Evolutionary conservation across 2,888 invertebrate genomes (phyloP).

Genomic region (Trachelus tabidus): DNA sequence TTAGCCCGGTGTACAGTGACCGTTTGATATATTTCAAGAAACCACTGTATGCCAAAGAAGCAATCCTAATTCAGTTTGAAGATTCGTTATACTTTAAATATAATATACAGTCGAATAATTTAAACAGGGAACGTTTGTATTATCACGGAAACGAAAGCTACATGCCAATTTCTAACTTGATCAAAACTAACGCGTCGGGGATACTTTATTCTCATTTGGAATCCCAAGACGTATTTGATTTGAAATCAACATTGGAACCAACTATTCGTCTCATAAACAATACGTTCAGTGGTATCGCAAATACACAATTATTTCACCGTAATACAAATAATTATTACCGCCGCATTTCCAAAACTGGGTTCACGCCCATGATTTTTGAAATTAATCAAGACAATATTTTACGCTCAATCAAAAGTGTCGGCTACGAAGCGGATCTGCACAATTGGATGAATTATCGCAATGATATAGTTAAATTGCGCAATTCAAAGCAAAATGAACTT

Average conservation of each 20-base stretch:
- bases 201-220: conserved; percentile 41
- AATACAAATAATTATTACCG: conserved; percentile 34
- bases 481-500: conserved; percentile 31
- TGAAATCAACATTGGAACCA: conserved; percentile 38
- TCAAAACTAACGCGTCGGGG: conserved; percentile 46
- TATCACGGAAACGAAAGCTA: conserved; percentile 30
- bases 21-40: conserved; percentile 47
- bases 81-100: conserved; percentile 23
- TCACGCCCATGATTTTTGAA: conserved; percentile 39
- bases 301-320: conserved; percentile 48
- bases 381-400: conserved; percentile 25
- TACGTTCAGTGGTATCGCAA: conserved; percentile 22
- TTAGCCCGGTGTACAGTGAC: conserved; percentile 57
- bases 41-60: conserved; percentile 45
- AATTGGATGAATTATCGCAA: conserved; percentile 43
- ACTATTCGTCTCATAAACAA: conserved; percentile 36
- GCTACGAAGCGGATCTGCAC: conserved; percentile 40
- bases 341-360: conserved; percentile 43
- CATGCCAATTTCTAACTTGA: conserved; percentile 50
- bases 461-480: conserved; percentile 23
- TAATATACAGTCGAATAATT: background rate
- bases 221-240: conserved; percentile 38
- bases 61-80: conserved; percentile 39
- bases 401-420: conserved; percentile 32
- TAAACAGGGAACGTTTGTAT: background rate